These are phyloP conservation scores for Drosophila pseudoananassae DNA, from an alignment of 1,140 invertebrate genomes.

Conservation along the genomic window DNA sequence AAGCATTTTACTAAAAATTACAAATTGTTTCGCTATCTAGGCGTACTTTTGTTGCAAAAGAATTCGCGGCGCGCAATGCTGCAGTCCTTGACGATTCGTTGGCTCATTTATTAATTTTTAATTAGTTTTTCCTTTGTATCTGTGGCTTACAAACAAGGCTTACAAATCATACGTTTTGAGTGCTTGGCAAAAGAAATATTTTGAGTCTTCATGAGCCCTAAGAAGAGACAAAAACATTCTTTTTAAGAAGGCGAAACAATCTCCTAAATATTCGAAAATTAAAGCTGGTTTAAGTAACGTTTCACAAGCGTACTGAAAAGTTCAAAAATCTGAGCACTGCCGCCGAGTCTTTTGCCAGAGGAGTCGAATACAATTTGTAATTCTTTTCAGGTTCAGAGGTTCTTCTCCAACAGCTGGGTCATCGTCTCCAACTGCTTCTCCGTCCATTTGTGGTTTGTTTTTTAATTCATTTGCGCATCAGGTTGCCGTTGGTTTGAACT, in stretches of 20 bases:
- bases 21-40: constrained; percentile 64
- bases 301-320: constrained; percentile 12
- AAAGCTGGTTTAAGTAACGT: constrained; percentile 35
- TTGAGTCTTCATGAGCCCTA: constrained; percentile 83
- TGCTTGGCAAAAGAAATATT: constrained; percentile 79
- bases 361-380: constrained; percentile 67
- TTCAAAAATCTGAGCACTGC: constrained; percentile 37
- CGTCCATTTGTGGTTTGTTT: constrained; percentile 28
- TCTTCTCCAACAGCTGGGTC: constrained; percentile 18
- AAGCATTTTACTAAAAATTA: constrained; percentile 56
- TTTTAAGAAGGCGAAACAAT: constrained; percentile 49
- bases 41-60: constrained; percentile 38
- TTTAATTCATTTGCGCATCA: constrained; percentile 52
- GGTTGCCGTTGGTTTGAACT: constrained; percentile 57
- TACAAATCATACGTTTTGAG: constrained; percentile 32
- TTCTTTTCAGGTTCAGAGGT: constrained; percentile 28
- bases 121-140: constrained; percentile 4
- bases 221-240: constrained; percentile 82
- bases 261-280: constrained; percentile 11
- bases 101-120: constrained; percentile 15
- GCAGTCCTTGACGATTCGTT: constrained; percentile 23
- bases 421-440: constrained; percentile 1
- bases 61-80: constrained; percentile 31
- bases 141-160: constrained; percentile 7
- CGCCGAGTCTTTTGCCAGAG: constrained; percentile 47